A percentile compares a stretch with the other conserved stretches of the same genome.
These are phyloP conservation scores for Molossus alvarezi DNA, from an alignment of 2,797 vertebrate species.

Conservation along the genomic window DNA sequence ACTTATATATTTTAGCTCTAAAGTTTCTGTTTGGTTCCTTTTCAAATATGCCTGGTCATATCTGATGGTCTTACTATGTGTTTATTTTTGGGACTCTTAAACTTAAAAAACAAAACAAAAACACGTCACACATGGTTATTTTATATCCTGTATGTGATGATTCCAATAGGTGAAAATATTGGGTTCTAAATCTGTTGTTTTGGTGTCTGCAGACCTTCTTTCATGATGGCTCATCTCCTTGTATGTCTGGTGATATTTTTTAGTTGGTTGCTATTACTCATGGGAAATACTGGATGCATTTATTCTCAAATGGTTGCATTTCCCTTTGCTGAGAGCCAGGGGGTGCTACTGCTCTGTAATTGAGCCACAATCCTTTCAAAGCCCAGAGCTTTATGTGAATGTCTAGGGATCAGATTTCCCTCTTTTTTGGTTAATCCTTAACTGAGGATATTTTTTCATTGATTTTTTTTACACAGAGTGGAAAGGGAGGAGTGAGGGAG, in stretches of 20 bases:
- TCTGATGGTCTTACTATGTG: neutral
- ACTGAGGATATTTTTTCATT: too few species aligned
- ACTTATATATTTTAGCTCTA: neutral
- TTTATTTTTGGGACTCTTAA: neutral
- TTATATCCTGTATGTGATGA: neutral
- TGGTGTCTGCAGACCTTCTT: neutral
- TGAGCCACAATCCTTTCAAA: neutral
- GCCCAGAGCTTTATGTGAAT: neutral
- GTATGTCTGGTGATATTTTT: neutral
- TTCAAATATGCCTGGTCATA: neutral
- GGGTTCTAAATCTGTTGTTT: conserved; percentile 8
- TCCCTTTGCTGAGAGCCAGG: neutral
- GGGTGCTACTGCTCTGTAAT: neutral
- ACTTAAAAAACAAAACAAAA: neutral
- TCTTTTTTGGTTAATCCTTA: neutral
- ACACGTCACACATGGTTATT: neutral
- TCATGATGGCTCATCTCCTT: neutral
- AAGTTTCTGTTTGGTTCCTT: neutral
- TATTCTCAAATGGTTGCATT: neutral
- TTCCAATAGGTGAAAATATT: neutral
- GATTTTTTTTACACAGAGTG: too few species aligned
- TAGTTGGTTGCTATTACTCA: neutral
- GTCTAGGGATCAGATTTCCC: neutral
- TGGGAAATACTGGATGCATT: neutral
- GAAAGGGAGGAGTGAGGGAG: too few species aligned